Base-by-base conservation (phyloP, 2,888 invertebrate genomes). In the Bellardia bayeri region DNA sequence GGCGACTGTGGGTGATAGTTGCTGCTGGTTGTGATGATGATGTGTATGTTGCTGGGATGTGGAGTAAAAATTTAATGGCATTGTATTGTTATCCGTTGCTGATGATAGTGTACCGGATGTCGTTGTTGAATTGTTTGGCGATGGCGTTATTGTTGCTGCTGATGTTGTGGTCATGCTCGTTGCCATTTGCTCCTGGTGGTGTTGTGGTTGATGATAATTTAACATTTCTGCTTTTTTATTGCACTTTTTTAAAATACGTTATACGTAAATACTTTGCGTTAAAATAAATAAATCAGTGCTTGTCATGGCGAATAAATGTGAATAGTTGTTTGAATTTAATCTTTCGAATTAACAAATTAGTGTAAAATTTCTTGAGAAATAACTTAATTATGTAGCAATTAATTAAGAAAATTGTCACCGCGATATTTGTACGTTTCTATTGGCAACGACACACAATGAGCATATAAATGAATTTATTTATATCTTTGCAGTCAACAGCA, bases 161-260 rank as follows among this genome's bases (percentile, higher is more conserved):
- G n/a, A n/a, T n/a, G n/a, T n/a, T 82, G 85, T 81, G 56, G 82
- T 56, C 75, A 79, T 81, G 54, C 63, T 72, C 68, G 81, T 51
- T 85, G 84, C 33, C 69, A 80, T 79, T 86, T 79, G 82, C 56
- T 71, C 54, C n/a, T 78, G 78, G 0, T 68, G 83, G 14, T 82
- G 87, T 33, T 72, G 82, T 66, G 82, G 74, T 78, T 90, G 90
- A 79, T 91, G 91, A 90, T 91, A 92, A 88, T 91, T 91, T 80
- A 91, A 88, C 91, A 92, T 92, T 74, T 84, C 16, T 68, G 64
- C n/a, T 56, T 23, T 54, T 71, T 16, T 45, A 45, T 45, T 13
- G 45, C 45, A 45, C 11, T 45, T 8, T 68, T 61, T 49, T 54
- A 30, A 6, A 69, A n/a, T n/a, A n/a, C n/a, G n/a, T n/a, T n/a